Conservation (phyloP, 2,888 invertebrate species). For the Caenorhabditis sulstoni region DNA sequence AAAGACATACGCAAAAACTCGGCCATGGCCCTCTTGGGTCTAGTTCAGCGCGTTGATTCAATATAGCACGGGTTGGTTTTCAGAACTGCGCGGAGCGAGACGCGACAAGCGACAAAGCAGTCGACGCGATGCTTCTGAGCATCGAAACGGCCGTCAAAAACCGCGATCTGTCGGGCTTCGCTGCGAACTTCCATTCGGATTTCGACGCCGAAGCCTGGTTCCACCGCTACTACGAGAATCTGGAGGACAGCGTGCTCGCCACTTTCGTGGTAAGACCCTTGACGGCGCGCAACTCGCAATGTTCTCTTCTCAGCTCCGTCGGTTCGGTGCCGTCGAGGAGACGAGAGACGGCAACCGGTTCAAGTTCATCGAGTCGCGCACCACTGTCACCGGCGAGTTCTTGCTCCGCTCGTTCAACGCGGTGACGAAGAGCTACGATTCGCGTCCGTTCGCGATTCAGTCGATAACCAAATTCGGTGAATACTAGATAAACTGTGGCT, state of each 20-base stretch:
- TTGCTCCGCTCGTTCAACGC: neutral
- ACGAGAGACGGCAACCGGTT: no score
- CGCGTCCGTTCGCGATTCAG: neutral
- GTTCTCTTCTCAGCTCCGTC: neutral
- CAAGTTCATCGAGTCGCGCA: no score
- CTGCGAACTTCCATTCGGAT: neutral
- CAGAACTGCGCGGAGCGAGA: neutral
- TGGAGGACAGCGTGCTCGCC: neutral
- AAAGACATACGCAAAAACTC: no score
- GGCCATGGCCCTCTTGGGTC: no score
- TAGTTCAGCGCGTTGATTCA: no score
- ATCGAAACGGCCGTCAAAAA: neutral
- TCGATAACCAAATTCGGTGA: neutral
- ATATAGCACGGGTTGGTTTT: no score
- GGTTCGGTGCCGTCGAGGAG: neutral
- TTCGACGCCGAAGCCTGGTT: slow-evolving; percentile 1
- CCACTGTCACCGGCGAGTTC: no score
- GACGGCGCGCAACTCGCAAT: no score
- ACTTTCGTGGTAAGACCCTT: neutral
- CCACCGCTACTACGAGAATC: neutral
- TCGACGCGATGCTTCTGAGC: neutral
- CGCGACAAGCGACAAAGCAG: neutral
- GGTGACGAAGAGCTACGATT: neutral
- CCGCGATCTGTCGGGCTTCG: neutral
- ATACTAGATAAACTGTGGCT: neutral